A percentile compares a stretch with the other conserved stretches of the same genome.
These are phyloP conservation scores for Urocitellus parryii DNA, from an alignment of 2,113 vertebrate species.

Conservation along the genomic window DNA sequence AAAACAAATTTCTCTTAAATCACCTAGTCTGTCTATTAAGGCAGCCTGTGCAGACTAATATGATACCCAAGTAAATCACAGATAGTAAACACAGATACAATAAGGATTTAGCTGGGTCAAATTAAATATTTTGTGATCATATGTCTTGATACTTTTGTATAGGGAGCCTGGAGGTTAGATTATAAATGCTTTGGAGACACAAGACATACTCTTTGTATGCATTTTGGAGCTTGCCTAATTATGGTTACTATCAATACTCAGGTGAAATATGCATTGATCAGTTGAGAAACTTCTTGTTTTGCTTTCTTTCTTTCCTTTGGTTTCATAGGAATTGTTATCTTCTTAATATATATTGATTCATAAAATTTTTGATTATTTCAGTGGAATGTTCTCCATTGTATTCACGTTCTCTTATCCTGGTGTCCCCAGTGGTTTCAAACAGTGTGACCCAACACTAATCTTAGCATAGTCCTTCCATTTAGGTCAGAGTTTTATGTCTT, in stretches of 20 bases:
- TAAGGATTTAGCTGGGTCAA: background rate
- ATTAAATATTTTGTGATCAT: slow-evolving; percentile 27
- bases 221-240: background rate
- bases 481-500: slow-evolving; percentile 33
- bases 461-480: background rate
- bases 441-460: background rate
- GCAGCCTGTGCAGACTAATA: background rate
- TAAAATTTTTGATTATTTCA: background rate
- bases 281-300: background rate
- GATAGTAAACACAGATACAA: too few relatives aligned
- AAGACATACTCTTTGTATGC: background rate
- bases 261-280: background rate
- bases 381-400: background rate
- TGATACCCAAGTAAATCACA: too few relatives aligned
- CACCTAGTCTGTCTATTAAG: background rate
- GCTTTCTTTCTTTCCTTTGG: background rate
- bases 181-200: background rate
- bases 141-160: background rate
- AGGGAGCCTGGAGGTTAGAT: background rate
- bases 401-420: background rate
- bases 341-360: background rate
- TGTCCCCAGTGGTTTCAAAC: background rate
- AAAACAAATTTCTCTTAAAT: background rate
- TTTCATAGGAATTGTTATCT: slow-evolving; percentile 14
- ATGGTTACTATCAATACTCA: background rate